phyloP scores from a whole-genome alignment of 2,797 vertebrate genomes.

The Nothura maculosa region DNA sequence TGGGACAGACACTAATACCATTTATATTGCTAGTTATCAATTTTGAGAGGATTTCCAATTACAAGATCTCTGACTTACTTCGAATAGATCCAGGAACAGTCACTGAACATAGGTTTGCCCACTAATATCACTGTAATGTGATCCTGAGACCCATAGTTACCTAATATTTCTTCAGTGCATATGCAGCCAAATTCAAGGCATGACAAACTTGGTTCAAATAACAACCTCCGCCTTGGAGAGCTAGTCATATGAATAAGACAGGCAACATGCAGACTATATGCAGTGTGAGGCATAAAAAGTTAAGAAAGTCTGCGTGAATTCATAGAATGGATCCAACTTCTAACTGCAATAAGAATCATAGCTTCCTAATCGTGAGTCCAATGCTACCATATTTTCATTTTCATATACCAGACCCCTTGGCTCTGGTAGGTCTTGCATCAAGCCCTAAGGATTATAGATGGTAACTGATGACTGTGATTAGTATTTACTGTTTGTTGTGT shows the following conservation, averaged over 20 bases:
- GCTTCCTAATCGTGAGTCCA: neutral
- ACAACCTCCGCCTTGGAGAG: neutral
- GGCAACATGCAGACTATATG: too few species aligned
- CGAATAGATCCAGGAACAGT: neutral
- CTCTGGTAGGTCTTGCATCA: neutral
- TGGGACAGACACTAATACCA: neutral
- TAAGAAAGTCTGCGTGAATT: neutral
- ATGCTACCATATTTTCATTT: neutral
- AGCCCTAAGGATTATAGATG: conserved; percentile 14
- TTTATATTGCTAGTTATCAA: neutral
- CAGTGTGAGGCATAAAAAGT: neutral
- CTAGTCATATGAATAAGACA: neutral
- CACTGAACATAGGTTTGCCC: neutral
- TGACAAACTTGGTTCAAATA: neutral
- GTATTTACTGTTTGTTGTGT: conserved; percentile 31
- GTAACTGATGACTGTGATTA: conserved; percentile 24
- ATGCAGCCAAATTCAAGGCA: neutral
- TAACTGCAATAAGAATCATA: neutral
- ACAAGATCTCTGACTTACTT: neutral
- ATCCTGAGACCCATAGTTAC: neutral
- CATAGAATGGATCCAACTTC: neutral
- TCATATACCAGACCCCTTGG: neutral
- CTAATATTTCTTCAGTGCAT: neutral
- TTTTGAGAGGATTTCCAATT: neutral
- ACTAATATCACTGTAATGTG: neutral